Evolutionary conservation across 2,888 invertebrate genomes (phyloP).

Genomic region (Phyllotreta striolata): DNA sequence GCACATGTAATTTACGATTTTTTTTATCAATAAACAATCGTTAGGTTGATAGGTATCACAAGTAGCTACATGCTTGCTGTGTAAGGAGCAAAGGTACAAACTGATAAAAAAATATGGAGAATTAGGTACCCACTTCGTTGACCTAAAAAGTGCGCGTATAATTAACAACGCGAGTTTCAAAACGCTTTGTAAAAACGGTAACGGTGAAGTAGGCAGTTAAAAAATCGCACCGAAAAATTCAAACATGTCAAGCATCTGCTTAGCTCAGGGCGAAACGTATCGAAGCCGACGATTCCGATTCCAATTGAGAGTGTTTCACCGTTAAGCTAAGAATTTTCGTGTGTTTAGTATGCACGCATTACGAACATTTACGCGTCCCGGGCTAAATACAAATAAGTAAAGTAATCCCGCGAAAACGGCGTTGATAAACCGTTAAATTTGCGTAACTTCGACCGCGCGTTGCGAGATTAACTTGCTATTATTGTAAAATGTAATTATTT

Average conservation of each 20-base stretch:
- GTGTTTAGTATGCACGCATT: neutral
- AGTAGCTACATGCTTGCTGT: neutral
- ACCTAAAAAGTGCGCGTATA: no score
- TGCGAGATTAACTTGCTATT: no score
- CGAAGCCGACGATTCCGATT: conserved; percentile 14
- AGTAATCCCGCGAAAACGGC: neutral
- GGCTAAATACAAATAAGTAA: neutral
- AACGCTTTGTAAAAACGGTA: conserved; percentile 17
- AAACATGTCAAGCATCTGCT: conserved; percentile 18
- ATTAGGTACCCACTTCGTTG: no score
- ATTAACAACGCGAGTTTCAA: neutral
- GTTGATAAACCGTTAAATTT: no score
- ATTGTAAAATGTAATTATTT: no score
- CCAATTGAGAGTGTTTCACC: conserved; percentile 16
- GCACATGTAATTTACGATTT: conserved; percentile 10
- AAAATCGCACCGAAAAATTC: conserved; percentile 21
- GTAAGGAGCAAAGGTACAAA: no score
- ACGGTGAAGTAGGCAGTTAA: conserved; percentile 2
- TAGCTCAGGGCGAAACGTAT: conserved; percentile 14
- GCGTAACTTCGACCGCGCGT: no score
- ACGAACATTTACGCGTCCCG: neutral
- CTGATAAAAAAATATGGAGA: no score
- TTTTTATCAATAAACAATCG: conserved; percentile 7
- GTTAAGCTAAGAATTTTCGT: conserved; percentile 15
- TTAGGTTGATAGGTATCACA: conserved; percentile 8